These are phyloP conservation scores for Pristionchus arcanus DNA, from an alignment of 2,888 invertebrate genomes.

Conservation along the genomic window DNA sequence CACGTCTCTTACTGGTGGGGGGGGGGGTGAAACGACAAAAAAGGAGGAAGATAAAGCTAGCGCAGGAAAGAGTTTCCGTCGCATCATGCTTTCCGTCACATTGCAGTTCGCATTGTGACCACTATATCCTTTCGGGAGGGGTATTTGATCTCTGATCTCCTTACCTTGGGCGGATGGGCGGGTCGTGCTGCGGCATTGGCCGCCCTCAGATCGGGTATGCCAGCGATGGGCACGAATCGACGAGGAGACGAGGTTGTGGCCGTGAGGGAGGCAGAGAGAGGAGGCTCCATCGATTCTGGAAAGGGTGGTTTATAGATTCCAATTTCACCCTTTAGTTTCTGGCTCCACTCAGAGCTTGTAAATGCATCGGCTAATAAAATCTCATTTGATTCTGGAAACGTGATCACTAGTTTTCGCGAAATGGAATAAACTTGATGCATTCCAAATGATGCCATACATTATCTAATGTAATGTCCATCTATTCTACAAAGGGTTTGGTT, in stretches of 20 bases:
- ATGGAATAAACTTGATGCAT: too few species aligned
- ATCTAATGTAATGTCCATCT: too few species aligned
- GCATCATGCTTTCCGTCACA: background rate
- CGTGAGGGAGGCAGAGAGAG: background rate
- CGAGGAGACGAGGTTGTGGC: conserved; percentile 65
- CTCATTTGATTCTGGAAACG: too few species aligned
- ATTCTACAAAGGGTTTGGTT: too few species aligned
- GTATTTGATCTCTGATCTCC: background rate
- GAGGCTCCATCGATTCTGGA: background rate
- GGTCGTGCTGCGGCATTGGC: conserved; percentile 72
- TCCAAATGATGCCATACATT: too few species aligned
- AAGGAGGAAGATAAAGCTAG: background rate
- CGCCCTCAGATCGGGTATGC: conserved; percentile 73
- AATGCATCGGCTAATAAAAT: too few species aligned
- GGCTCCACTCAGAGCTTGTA: too few species aligned
- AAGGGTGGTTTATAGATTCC: too few species aligned
- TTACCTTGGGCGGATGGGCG: conserved; percentile 67
- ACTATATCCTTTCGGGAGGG: too few species aligned
- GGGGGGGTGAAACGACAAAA: background rate
- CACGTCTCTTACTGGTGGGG: background rate
- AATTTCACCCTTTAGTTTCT: too few species aligned
- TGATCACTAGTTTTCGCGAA: too few species aligned
- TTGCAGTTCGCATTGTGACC: background rate
- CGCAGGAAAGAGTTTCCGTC: background rate
- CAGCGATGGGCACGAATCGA: conserved; percentile 74